Evolutionary conservation across 2,888 invertebrate species (phyloP).

Genomic region (Patella pellucida): DNA sequence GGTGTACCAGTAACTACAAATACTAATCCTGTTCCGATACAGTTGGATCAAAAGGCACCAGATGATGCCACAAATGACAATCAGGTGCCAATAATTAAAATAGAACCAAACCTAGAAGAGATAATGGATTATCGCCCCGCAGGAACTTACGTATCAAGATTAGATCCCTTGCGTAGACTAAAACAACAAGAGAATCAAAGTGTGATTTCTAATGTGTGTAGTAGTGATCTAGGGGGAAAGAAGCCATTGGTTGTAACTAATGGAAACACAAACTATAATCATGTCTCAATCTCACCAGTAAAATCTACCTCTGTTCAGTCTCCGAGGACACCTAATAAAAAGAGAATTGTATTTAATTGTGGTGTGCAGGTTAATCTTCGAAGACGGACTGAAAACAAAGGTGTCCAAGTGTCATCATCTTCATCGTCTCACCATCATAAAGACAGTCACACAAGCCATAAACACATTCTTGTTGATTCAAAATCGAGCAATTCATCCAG

Average conservation of each 20-base stretch:
- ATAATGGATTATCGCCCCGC: neutral
- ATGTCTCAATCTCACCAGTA: neutral
- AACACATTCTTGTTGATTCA: neutral
- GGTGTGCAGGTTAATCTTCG: conserved; percentile 58
- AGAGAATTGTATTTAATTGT: conserved; percentile 49
- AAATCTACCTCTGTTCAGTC: neutral
- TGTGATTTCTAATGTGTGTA: neutral
- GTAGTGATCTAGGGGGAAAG: conserved; percentile 7
- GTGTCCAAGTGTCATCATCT: conserved; percentile 43
- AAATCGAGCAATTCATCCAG: neutral
- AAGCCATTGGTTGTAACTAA: neutral
- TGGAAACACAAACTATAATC: neutral
- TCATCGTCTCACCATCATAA: conserved; percentile 4
- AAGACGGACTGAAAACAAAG: conserved; percentile 50
- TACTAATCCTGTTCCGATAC: no score
- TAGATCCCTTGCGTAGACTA: neutral
- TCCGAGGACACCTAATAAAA: conserved; percentile 37
- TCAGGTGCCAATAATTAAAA: neutral
- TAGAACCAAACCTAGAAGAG: neutral
- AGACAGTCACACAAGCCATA: neutral
- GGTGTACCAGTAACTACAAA: no score
- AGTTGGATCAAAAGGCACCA: conserved; percentile 17
- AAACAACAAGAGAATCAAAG: conserved; percentile 10
- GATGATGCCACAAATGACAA: neutral
- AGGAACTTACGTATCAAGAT: neutral